phyloP scores from a whole-genome alignment of 2,888 invertebrate genomes.

The Agrotis exclamationis region DNA sequence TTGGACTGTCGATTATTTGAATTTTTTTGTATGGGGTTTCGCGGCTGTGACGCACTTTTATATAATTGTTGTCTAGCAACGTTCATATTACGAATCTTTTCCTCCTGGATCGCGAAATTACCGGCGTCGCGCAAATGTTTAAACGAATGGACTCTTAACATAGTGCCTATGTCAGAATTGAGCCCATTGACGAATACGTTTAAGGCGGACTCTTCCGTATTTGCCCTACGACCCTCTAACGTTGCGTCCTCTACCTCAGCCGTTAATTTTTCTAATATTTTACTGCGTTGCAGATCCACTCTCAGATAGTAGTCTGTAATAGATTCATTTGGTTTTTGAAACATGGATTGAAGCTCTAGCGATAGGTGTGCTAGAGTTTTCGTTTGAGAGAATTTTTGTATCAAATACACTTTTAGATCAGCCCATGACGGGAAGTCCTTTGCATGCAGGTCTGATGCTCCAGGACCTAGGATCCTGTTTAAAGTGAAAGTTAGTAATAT shows the following conservation, averaged over 20 bases:
- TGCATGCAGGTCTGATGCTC: background rate
- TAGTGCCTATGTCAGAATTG: no score
- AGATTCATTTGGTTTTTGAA: conserved; percentile 3
- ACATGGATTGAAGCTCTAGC: background rate
- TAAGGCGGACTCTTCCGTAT: no score
- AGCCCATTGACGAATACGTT: no score
- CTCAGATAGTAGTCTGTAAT: background rate
- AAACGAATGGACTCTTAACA: no score
- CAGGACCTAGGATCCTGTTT: background rate
- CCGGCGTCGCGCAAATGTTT: no score
- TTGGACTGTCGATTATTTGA: no score
- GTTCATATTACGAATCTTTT: no score
- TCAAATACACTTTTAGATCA: background rate
- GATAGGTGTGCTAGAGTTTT: background rate
- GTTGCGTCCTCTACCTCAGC: background rate
- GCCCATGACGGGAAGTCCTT: background rate
- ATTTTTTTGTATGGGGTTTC: no score
- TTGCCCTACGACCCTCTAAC: no score
- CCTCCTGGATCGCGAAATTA: no score
- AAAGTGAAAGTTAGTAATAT: background rate
- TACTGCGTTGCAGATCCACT: background rate
- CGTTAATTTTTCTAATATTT: background rate
- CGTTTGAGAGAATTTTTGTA: background rate
- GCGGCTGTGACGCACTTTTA: no score
- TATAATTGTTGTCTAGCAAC: no score